phyloP scores from a whole-genome alignment of 2,797 vertebrate species.

The Tenualosa thibaudeaui region DNA sequence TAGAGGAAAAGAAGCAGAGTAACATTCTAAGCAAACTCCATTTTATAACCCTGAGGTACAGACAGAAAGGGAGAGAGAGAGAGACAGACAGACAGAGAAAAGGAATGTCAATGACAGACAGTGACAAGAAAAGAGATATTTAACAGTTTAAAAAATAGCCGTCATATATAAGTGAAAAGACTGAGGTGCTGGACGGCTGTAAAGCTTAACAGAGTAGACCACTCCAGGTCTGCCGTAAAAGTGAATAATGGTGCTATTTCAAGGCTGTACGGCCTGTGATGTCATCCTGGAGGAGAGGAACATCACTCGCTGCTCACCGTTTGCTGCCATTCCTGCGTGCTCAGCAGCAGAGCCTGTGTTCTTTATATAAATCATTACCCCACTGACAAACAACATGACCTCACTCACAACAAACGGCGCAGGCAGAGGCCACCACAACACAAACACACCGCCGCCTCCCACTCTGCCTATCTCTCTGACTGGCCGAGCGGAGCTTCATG shows the following conservation, averaged over 20 bases:
- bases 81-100: not conserved
- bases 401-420: not conserved
- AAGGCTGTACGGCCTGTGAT: not conserved
- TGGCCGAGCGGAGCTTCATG: not conserved
- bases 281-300: slow-evolving; percentile 1
- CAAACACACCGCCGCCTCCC: not conserved
- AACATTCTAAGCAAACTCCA: too few species aligned
- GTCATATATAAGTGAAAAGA: not conserved
- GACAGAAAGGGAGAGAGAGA: not conserved
- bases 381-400: slow-evolving; percentile 21
- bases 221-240: not conserved
- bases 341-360: not conserved
- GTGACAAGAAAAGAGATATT: slow-evolving; percentile 45
- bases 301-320: not conserved
- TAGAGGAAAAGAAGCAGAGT: slow-evolving; percentile 49
- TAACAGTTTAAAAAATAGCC: not conserved
- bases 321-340: not conserved
- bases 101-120: slow-evolving; percentile 16
- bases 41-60: not conserved
- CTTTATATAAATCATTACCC: slow-evolving; percentile 20
- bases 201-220: not conserved
- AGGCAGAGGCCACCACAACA: slow-evolving; percentile 6
- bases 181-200: not conserved
- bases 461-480: not conserved
- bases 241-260: slow-evolving; percentile 14